Evolutionary conservation across 1,140 invertebrate species (phyloP).

Genomic region (Oedothorax gibbosus): DNA sequence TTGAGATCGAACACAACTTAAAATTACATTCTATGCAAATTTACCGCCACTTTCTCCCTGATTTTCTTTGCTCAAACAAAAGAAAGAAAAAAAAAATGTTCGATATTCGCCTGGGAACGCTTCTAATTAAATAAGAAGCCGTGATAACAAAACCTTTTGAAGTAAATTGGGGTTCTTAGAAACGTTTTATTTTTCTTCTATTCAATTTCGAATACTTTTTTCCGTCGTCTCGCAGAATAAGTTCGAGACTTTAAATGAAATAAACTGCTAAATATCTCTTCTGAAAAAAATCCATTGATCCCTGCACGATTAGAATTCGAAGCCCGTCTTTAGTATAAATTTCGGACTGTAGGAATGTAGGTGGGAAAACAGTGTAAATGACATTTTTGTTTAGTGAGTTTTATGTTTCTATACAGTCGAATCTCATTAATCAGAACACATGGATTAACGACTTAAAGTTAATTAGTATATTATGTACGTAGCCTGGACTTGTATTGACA

Average conservation of each 20-base stretch:
- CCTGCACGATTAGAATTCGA: constrained; percentile 20
- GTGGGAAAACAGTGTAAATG: too few relatives aligned
- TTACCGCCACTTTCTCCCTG: constrained; percentile 41
- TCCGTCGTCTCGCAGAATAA: not conserved
- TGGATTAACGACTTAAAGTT: too few relatives aligned
- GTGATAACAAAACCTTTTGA: constrained; percentile 54
- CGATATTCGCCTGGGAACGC: constrained; percentile 10
- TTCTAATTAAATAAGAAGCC: constrained; percentile 46
- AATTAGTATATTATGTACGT: too few relatives aligned
- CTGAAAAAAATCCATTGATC: constrained; percentile 3
- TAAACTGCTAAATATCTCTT: constrained; percentile 39
- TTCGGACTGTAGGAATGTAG: not conserved
- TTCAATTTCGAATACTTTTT: not conserved
- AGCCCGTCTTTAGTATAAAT: constrained; percentile 18
- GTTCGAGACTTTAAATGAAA: constrained; percentile 28
- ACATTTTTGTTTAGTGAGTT: too few relatives aligned
- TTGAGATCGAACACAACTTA: constrained; percentile 24
- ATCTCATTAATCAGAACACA: too few relatives aligned
- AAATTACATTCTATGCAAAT: constrained; percentile 44
- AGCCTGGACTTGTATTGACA: too few relatives aligned
- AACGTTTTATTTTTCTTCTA: constrained; percentile 14
- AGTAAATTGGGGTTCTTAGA: constrained; percentile 44
- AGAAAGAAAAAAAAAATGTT: constrained; percentile 17
- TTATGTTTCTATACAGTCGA: too few relatives aligned
- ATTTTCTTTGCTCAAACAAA: constrained; percentile 17